Conservation (phyloP, 1,140 invertebrate genomes). For the Neelides sp. region DNA sequence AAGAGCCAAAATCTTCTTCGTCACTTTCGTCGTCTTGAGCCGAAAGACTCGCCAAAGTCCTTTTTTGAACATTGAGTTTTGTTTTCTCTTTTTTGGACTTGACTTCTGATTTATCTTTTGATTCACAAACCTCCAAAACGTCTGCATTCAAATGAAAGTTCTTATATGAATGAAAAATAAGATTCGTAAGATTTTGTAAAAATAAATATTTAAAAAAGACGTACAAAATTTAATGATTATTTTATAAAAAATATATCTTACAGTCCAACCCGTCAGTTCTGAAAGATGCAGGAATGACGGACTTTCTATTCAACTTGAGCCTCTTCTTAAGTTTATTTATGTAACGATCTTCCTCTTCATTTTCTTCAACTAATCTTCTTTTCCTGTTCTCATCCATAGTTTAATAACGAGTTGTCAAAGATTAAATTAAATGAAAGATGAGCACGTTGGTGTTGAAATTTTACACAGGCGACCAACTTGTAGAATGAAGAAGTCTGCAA, state of each 20-base stretch:
- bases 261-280: conserved; percentile 70
- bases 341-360: conserved; percentile 61
- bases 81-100: no score
- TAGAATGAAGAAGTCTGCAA: no score
- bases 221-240: conserved; percentile 10
- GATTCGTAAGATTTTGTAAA: no score
- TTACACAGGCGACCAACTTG: no score
- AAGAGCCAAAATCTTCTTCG: conserved; percentile 27
- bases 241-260: conserved; percentile 45
- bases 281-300: conserved; percentile 64
- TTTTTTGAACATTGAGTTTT: no score
- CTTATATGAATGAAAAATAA: no score
- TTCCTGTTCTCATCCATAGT: conserved; percentile 47
- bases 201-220: conserved; percentile 9
- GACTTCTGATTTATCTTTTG: conserved; percentile 10
- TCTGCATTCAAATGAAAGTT: no score
- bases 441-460: no score
- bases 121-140: background rate
- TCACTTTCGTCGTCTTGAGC: conserved; percentile 31
- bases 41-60: conserved; percentile 21
- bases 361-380: conserved; percentile 52
- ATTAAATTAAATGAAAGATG: no score
- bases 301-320: conserved; percentile 64
- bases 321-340: conserved; percentile 72
- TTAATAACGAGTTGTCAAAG: conserved; percentile 41